Evolutionary conservation across 1,140 invertebrate genomes (phyloP).

Genomic region (Pseudomyrmex gracilis): DNA sequence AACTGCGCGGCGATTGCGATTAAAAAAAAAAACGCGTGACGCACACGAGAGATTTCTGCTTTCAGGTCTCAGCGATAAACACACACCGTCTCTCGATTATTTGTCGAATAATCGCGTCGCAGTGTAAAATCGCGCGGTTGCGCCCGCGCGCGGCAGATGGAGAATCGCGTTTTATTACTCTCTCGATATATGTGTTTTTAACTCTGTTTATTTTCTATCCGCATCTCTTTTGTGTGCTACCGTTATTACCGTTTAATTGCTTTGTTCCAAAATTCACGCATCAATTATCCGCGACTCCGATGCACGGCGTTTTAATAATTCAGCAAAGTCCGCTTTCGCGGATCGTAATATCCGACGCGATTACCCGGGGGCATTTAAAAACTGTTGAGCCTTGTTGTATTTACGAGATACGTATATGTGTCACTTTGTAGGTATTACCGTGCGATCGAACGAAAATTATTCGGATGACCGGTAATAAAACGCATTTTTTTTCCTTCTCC

Average conservation of each 20-base stretch:
- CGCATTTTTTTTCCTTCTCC: background rate
- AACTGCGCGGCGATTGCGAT: background rate
- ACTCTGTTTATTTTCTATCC: conserved; percentile 40
- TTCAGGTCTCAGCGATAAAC: background rate
- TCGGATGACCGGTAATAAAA: background rate
- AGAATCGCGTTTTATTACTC: conserved; percentile 39
- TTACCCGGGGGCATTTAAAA: conserved; percentile 25
- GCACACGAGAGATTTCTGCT: background rate
- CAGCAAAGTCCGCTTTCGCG: conserved; percentile 12
- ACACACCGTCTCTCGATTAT: background rate
- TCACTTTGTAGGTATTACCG: background rate
- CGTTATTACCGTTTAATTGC: conserved; percentile 72
- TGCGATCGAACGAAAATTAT: conserved; percentile 11
- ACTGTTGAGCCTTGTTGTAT: background rate
- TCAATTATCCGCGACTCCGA: conserved; percentile 57
- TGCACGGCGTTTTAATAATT: conserved; percentile 45
- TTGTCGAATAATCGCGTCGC: conserved; percentile 14
- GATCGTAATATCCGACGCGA: conserved; percentile 16
- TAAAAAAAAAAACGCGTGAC: conserved; percentile 7
- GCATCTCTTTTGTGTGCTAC: conserved; percentile 29
- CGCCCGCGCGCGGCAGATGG: background rate
- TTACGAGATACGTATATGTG: background rate
- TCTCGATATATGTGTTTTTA: conserved; percentile 34
- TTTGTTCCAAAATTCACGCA: conserved; percentile 71
- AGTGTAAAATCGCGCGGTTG: conserved; percentile 26